Base-by-base conservation (phyloP, 2,888 invertebrate genomes). In the Lepidochitona cinerea region DNA sequence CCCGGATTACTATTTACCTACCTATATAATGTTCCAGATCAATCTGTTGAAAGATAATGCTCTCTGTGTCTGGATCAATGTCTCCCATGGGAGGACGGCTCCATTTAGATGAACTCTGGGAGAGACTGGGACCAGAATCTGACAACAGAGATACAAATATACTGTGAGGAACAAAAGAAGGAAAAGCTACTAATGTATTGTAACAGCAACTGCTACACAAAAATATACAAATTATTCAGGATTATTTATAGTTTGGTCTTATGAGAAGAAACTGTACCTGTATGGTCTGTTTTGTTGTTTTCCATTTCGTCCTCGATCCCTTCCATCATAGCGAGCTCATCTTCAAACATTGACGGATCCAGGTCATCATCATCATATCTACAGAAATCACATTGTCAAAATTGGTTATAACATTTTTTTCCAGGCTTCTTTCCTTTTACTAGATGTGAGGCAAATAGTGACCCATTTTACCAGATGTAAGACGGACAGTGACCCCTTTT, bases 11-110 rank as follows among this genome's bases (percentile, higher is more conserved):
- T n/a, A n/a, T n/a, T n/a, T n/a, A 54, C 85, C 80, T 78, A 92
- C 93, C 93, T 88, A 94, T 93, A 88, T 98, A 98, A 91, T 96
- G 94, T 89, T 98, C 98, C 77, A 98, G 93, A 89, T 98, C 98
- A 70, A 99, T 92, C 92, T 98, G 98, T 91, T 99, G 98, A 91
- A 99, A 99, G 49, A 94, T 92, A 41, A 99, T 90, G 2, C 92
- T 90, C 87, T 96, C 94, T 71, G 91, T 93, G 36, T 91, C 89
- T 0, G 95, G 93, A 91, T 96, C 91, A n/a, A 96, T 87, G 1
- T 89, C 93, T 0, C 95, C 93, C 3, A 88, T 80, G 12, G 93
- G 89, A 1, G 96, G 96, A 70, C 98, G 93, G 7, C 93, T 93
- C 96, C 96, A 97, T 70, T 84, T 88, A 5, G 76, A 65, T 65